Percentiles rank a stretch among this genome's conserved stretches.
Conservation (phyloP, 2,888 invertebrate species). For the Gymnoscelis rufifasciata region DNA sequence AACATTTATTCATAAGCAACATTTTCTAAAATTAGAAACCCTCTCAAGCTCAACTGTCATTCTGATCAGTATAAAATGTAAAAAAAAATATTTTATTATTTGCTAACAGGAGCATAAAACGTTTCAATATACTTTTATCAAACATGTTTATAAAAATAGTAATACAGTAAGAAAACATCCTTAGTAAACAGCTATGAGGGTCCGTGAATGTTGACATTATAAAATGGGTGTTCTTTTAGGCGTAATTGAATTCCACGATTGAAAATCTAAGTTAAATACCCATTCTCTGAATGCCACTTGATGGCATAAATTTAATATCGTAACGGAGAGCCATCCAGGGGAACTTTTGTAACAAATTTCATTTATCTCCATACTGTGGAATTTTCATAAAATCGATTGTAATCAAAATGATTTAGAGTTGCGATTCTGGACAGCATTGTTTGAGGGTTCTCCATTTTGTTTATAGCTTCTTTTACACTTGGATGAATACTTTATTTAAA, state of each 20-base stretch:
- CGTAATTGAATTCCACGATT: conserved; percentile 58
- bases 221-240: conserved; percentile 33
- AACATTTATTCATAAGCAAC: no score
- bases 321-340: conserved; percentile 60
- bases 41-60: no score
- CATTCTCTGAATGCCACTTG: conserved; percentile 68
- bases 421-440: conserved; percentile 24
- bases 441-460: neutral
- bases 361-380: conserved; percentile 67
- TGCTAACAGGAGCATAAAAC: no score
- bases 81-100: no score
- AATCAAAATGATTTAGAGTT: conserved; percentile 66
- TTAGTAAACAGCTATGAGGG: no score
- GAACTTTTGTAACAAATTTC: conserved; percentile 76
- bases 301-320: conserved; percentile 76
- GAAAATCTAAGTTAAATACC: conserved; percentile 65
- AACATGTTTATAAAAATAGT: no score
- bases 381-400: conserved; percentile 70
- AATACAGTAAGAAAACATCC: no score
- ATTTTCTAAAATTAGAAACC: no score
- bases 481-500: no score
- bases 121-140: no score
- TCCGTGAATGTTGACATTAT: conserved; percentile 20
- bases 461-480: no score
- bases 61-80: no score